Evolutionary conservation across 1,140 invertebrate genomes (phyloP).

Genomic region (Ylistrum balloti): DNA sequence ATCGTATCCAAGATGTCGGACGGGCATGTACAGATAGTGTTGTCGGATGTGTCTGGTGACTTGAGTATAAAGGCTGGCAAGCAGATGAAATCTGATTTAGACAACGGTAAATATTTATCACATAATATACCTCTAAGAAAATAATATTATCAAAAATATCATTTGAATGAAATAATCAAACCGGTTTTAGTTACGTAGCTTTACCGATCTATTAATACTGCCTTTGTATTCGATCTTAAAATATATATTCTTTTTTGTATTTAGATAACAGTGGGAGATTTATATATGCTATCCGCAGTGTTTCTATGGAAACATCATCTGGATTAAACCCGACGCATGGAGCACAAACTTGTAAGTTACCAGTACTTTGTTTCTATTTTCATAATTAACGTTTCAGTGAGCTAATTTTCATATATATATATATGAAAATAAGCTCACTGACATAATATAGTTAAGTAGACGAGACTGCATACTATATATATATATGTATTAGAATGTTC

Average conservation of each 20-base stretch:
- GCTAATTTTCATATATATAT: too few species aligned
- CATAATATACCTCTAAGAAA: too few species aligned
- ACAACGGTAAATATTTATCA: conserved; percentile 63
- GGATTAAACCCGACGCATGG: conserved; percentile 29
- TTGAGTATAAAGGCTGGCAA: conserved; percentile 55
- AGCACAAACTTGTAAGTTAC: conserved; percentile 57
- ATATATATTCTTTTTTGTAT: not conserved
- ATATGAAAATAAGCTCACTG: too few species aligned
- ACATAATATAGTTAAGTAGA: too few species aligned
- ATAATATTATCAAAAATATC: too few species aligned
- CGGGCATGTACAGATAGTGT: conserved; percentile 67
- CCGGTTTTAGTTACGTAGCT: too few species aligned
- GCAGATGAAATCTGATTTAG: conserved; percentile 62
- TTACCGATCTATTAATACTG: not conserved
- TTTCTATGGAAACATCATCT: conserved; percentile 48
- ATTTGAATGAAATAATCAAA: too few species aligned
- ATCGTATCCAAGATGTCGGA: conserved; percentile 64
- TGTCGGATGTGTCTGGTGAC: conserved; percentile 59
- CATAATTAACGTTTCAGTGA: too few species aligned
- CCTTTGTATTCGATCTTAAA: not conserved
- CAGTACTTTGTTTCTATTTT: too few species aligned
- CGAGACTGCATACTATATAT: too few species aligned
- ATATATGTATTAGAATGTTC: too few species aligned
- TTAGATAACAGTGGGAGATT: conserved; percentile 46
- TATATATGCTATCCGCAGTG: conserved; percentile 51